Base-by-base conservation (phyloP, 1,140 invertebrate genomes). In the Thaumetopoea pityocampa region DNA sequence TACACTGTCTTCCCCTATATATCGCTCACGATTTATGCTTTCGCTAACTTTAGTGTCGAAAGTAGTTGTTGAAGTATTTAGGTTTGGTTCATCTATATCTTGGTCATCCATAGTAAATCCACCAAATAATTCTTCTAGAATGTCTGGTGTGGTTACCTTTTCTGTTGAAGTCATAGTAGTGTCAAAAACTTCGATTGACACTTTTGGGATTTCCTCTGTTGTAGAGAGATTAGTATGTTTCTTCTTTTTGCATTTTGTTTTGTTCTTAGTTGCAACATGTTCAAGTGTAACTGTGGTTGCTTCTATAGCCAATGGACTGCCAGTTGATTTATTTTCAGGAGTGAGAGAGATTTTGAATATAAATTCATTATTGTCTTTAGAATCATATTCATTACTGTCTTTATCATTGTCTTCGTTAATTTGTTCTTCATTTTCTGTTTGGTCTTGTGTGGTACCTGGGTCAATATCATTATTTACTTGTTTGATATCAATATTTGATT, bases 181-280 rank as follows among this genome's bases (percentile, higher is more conserved):
- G 18, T 9, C 20, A 8, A n/a, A 5, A 8, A 26, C 3, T 11
- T 24, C 19, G 8, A 4, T 48, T 9, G 12, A 20, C 12, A 17
- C 7, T 17, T 35, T 26, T 5, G 10, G 3, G 0, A 24, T 36
- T 12, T 2, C 42, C 27, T 22, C 32, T 16, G 35, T 42, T 8
- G 36, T 48, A 2, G 40, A 37, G 1, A 46, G 42, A 18, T 51
- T 50, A 15, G 61, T 51, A 34, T 52, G 52, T 60, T 78, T 78
- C 48, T 80, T 84, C 49, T 80, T 84, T 51, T 79, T 74, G 35
- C 76, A 81, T 56, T 78, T 82, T 2, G 56, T 73, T 50, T 79
- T 79, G 28, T 65, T 77, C 45, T 69, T 78, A n/a, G n/a, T n/a
- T 9, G 53, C 30, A 15, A 22, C 20, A n/a, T n/a, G n/a, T n/a